Evolutionary conservation across 2,797 vertebrate genomes (phyloP), one percentile per base, ranked within the genome.

Genomic region (Nyctalus aviator): DNA sequence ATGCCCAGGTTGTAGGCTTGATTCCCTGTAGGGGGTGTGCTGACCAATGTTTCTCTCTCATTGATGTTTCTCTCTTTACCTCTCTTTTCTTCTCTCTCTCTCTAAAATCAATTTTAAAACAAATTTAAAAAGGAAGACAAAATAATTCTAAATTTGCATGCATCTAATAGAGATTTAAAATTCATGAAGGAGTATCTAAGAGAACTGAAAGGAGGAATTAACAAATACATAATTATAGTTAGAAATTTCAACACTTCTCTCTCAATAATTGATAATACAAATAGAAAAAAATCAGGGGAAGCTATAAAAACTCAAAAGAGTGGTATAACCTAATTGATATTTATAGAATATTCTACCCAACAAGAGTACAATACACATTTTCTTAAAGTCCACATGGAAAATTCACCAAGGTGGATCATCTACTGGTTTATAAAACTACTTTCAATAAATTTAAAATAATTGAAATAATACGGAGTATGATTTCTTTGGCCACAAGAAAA

Each of bases 401-500:
- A 71, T 30, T 88, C 32, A 72, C 48, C 69, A 77, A 66, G 23
- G 53, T 25, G 55, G 20, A 85, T 17, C 35, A 55, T 30, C 30
- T 48, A 25, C 69, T 82, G 27, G 21, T 14, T 23, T n/a, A 44
- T 69, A 88, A 86, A 85, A 85, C 88, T 73, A 81, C 69, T 32
- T 55, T 32, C 21, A 78, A 84, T 62, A 37, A 50, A 73, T 66
- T 84, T 66, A 35, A 94, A 77, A 57, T 79, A 77, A 73, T 57
- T 93, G 23, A 68, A 94, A 77, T 78, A 37, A 81, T 44, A 30
- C 2, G 20, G 64, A 92, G 25, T 87, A 48, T 83, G 30, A 55
- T 21, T 85, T 78, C 27, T 75, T 91, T 91, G 57, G 8, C 46
- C 50, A 86, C 17, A 82, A 84, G 35, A 87, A 69, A 86, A 86